Evolutionary conservation across 2,113 vertebrate genomes (phyloP), one percentile per base, ranked within the genome.

Genomic region (Thamnaconus septentrionalis): DNA sequence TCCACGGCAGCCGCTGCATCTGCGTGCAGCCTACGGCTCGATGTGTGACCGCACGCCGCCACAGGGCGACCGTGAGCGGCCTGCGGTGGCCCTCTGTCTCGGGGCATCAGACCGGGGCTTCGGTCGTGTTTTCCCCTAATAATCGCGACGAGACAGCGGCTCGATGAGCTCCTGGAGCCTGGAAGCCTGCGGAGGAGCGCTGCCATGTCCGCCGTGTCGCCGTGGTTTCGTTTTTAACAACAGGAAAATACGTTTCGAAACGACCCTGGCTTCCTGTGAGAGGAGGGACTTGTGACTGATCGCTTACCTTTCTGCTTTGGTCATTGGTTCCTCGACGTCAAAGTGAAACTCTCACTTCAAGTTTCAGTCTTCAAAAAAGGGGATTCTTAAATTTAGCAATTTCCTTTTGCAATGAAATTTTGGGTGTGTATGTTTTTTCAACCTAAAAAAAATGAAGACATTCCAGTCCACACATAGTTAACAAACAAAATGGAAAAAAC

Each of bases 21-120:
- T 0, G 83, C 55, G 76, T 87, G 86, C 62, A 68, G 71, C 8
- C 53, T 1, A 8, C 80, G 76, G 53, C 45, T 42, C 0, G 44
- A 66, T 0, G 54, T n/a, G 18, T 44, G 0, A n/a, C 66, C 41
- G 61, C 0, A 1, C 0, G 6, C 73, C 53, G 66, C 3, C 8
- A 62, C 44, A 60, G 62, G 8, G 6, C 18, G 7, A 4, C 58
- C 2, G 5, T 9, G 5, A 0, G 48, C 63, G 72, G 73, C 12
- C 49, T 50, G 6, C n/a, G 9, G 53, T 1, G 5, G 31, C 56
- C 56, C 51, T 43, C 10, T 51, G 4, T 5, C 39, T 8, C 64
- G 56, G 41, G 8, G 40, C 5, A 12, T 3, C 12, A 3, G 3
- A 12, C 0, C 5, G 6, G 43, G 40, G 2, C 40, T 1, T 5